Base-by-base conservation (phyloP, 2,797 vertebrate species). In the Sebastes miniatus region DNA sequence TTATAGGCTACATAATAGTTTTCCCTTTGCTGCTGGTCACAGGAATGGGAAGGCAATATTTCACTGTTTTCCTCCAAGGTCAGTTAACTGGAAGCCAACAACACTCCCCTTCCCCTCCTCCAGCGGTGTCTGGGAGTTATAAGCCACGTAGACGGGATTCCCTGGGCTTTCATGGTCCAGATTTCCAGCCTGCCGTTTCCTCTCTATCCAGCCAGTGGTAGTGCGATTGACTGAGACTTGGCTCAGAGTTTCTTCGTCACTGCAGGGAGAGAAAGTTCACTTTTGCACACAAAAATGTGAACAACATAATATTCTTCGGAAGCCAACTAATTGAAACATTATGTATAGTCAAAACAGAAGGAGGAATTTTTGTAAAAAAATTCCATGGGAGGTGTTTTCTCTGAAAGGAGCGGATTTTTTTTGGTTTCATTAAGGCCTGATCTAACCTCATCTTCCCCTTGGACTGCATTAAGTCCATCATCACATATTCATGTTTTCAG, bases 91-190 rank as follows among this genome's bases (percentile, higher is more conserved):
- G 57, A 57, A 34, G 58, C 73, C 79, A 80, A 39, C 54, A 80
- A 13, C 20, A 24, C 29, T 84, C 82, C 59, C 70, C 22, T 57
- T 50, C 31, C 47, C 27, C 80, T 83, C 56, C 32, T 80, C 75
- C 80, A 73, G 54, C 69, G 24, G 66, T 52, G 70, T 80, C 50
- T 87, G 76, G 74, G 81, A 87, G 59, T 61, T 69, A 71, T 70
- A 56, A 91, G 93, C 93, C 93, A 95, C 92, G 90, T 94, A 77
- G 91, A 94, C 70, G 84, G 92, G 91, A 90, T 93, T 94, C 93
- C 93, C 91, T 91, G 79, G 59, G 36, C 73, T 76, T 87, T 82
- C 72, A 5, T 13, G 22, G 27, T 88, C 87, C 88, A 93, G 84
- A 66, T 90, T 89, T 92, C 84, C 87, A 80, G 69, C 72, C 71